Evolutionary conservation across 2,888 invertebrate species (phyloP).

Genomic region (Teleiodes luculella): DNA sequence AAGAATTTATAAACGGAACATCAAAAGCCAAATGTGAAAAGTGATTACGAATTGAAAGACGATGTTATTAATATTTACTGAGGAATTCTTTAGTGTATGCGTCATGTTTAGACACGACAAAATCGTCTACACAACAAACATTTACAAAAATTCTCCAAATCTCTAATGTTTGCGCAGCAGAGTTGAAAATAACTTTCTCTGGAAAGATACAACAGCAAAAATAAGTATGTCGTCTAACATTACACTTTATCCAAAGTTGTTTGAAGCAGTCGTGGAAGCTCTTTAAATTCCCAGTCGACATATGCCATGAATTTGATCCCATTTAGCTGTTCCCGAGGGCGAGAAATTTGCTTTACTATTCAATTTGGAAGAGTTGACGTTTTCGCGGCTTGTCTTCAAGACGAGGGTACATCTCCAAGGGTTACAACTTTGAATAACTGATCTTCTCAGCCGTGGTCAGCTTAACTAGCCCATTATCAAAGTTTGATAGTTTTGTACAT

Average conservation of each 20-base stretch:
- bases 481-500: too few relatives aligned
- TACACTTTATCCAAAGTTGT: conserved; percentile 3
- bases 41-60: conserved; percentile 3
- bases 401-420: not conserved
- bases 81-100: not conserved
- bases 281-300: conserved; percentile 6
- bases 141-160: not conserved
- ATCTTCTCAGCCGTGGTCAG: not conserved
- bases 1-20: not conserved
- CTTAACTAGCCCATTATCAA: not conserved
- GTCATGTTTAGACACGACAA: not conserved
- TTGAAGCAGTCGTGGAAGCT: conserved; percentile 4
- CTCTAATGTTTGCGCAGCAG: not conserved
- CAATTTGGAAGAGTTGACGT: not conserved
- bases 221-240: conserved; percentile 2
- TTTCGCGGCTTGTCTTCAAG: not conserved
- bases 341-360: not conserved
- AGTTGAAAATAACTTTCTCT: not conserved
- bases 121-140: not conserved
- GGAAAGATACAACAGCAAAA: not conserved
- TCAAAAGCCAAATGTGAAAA: not conserved
- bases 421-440: not conserved
- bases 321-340: not conserved
- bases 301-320: conserved; percentile 5
- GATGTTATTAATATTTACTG: conserved; percentile 8